Conservation (phyloP, 1,140 invertebrate species). For the Uloborus diversus region DNA sequence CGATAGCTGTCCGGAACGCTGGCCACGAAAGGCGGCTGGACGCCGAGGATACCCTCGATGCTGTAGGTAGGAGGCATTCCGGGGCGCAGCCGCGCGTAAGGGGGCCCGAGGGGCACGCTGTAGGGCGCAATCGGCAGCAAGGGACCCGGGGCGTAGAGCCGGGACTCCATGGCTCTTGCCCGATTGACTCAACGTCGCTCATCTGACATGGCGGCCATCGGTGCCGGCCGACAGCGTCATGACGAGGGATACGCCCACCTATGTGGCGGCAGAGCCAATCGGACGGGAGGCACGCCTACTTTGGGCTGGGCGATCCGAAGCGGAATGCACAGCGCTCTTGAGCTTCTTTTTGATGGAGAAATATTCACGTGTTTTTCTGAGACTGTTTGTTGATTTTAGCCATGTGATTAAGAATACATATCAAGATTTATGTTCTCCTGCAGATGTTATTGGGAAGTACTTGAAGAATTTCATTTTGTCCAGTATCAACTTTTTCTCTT, state of each 20-base stretch:
- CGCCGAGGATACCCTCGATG: conserved; percentile 43
- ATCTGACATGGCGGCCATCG: conserved; percentile 52
- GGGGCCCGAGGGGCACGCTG: conserved; percentile 34
- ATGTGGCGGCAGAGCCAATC: not conserved
- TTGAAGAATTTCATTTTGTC: no score
- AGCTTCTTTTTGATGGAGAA: conserved; percentile 8
- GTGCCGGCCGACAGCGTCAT: conserved; percentile 13
- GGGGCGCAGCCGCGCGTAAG: conserved; percentile 24
- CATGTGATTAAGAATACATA: no score
- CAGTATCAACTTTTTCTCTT: no score
- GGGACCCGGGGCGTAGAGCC: conserved; percentile 34
- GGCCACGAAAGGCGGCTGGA: conserved; percentile 33
- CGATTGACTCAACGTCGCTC: conserved; percentile 34
- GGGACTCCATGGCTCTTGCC: conserved; percentile 40
- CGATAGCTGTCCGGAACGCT: conserved; percentile 31
- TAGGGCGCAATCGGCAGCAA: conserved; percentile 43
- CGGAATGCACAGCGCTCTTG: conserved; percentile 9
- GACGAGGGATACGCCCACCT: not conserved
- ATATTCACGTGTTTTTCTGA: conserved; percentile 33
- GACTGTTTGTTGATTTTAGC: no score
- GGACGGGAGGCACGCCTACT: not conserved
- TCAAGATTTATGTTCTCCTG: no score
- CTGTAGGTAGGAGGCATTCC: conserved; percentile 29
- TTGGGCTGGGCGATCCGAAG: not conserved
- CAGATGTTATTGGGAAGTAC: no score